Conservation (phyloP, 2,888 invertebrate genomes). For the Blomia tropicalis region DNA sequence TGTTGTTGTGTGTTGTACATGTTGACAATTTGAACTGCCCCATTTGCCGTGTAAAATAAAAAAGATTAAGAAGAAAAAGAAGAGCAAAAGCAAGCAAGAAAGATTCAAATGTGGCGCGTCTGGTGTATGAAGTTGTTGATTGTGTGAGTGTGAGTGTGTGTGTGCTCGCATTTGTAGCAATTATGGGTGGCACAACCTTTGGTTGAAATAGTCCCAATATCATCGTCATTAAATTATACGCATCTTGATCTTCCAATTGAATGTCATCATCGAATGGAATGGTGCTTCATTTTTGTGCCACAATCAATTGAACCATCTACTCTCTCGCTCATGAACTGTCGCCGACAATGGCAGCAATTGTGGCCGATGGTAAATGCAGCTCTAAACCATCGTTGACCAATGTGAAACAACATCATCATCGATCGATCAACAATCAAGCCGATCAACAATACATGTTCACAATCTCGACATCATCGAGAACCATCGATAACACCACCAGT, state of each 20-base stretch:
- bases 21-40: too few relatives aligned
- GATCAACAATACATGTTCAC: neutral
- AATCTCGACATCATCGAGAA: neutral
- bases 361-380: neutral
- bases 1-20: too few relatives aligned
- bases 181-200: neutral
- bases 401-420: too few relatives aligned
- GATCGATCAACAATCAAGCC: neutral
- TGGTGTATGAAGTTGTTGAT: neutral
- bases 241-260: neutral
- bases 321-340: neutral
- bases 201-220: neutral
- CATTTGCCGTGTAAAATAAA: too few relatives aligned
- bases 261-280: neutral
- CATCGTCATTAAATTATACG: neutral
- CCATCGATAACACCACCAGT: neutral
- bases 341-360: neutral
- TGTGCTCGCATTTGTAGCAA: neutral
- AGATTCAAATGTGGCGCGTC: neutral
- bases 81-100: too few relatives aligned
- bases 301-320: too few relatives aligned
- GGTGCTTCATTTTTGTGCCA: too few relatives aligned
- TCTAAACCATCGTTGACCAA: neutral
- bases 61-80: too few relatives aligned
- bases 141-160: too few relatives aligned